These are phyloP conservation scores for Etia nguti DNA, from an alignment of 2,113 vertebrate species.

Conservation along the genomic window DNA sequence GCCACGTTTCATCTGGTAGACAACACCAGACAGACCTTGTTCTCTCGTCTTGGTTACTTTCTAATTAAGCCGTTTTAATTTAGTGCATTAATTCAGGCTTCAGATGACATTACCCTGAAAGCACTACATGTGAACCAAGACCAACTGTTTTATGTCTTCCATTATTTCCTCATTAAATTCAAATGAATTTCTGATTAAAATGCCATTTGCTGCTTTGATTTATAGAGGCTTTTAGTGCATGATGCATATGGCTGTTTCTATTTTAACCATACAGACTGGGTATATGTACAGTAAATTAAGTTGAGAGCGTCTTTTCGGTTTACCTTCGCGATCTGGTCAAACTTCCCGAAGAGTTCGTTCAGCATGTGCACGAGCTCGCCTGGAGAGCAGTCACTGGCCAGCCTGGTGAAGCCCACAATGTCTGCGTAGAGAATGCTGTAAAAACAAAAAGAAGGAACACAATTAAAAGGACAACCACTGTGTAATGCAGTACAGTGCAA, in stretches of 20 bases:
- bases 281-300: not conserved
- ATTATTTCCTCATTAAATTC: not conserved
- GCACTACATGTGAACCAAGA: not conserved
- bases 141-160: not conserved
- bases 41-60: not conserved
- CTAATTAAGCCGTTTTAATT: not conserved
- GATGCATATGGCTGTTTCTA: not conserved
- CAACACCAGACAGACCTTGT: not conserved
- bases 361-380: conserved; percentile 96
- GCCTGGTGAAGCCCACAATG: conserved; percentile 93
- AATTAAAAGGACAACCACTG: not conserved
- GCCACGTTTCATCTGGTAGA: not conserved
- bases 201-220: not conserved
- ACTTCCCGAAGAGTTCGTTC: conserved; percentile 96
- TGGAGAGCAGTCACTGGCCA: conserved; percentile 95
- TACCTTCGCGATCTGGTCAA: conserved; percentile 98
- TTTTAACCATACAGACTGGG: not conserved
- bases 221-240: not conserved
- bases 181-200: not conserved
- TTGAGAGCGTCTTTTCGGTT: not conserved
- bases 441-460: not conserved
- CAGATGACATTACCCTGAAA: not conserved
- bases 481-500: not conserved
- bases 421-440: conserved; percentile 92
- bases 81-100: not conserved